Percentiles rank a stretch among this genome's conserved stretches.
Evolutionary conservation across 2,797 vertebrate species (phyloP).

Genomic region (Chrysocyon brachyurus): DNA sequence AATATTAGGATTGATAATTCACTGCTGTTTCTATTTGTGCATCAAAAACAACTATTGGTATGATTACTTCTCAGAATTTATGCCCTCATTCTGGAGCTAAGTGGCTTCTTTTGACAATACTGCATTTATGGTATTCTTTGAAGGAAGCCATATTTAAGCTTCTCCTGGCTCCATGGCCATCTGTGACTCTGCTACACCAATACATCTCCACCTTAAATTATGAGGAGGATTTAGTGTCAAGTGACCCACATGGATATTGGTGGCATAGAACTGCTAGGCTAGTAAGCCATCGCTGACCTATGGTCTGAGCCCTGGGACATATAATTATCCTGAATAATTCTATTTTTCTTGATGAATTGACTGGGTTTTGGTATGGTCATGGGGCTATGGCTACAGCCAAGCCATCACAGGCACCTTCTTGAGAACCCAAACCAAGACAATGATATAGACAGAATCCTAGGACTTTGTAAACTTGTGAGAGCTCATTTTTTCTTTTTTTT

Average conservation of each 20-base stretch:
- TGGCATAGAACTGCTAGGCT: neutral
- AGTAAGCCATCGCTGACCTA: neutral
- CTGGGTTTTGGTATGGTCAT: neutral
- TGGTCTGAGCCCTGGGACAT: neutral
- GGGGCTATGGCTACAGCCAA: neutral
- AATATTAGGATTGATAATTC: slow-evolving; percentile 73
- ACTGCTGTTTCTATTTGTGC: slow-evolving; percentile 57
- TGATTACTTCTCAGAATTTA: slow-evolving; percentile 62
- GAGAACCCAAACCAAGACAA: neutral
- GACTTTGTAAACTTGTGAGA: neutral
- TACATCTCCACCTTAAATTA: neutral
- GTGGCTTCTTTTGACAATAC: neutral
- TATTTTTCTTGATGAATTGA: slow-evolving; percentile 24
- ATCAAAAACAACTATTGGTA: slow-evolving; percentile 17
- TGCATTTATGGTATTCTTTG: slow-evolving; percentile 55
- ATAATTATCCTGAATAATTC: slow-evolving; percentile 27
- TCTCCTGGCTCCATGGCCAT: neutral
- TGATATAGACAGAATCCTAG: neutral
- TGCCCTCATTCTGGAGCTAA: neutral
- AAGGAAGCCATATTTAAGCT: neutral
- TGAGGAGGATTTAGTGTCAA: neutral
- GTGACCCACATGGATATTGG: neutral
- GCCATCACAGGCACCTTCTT: neutral
- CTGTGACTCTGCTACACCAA: neutral
- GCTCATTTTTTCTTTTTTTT: neutral